These are phyloP conservation scores for Erpetoichthys calabaricus DNA, from an alignment of 2,797 vertebrate genomes.

Conservation along the genomic window DNA sequence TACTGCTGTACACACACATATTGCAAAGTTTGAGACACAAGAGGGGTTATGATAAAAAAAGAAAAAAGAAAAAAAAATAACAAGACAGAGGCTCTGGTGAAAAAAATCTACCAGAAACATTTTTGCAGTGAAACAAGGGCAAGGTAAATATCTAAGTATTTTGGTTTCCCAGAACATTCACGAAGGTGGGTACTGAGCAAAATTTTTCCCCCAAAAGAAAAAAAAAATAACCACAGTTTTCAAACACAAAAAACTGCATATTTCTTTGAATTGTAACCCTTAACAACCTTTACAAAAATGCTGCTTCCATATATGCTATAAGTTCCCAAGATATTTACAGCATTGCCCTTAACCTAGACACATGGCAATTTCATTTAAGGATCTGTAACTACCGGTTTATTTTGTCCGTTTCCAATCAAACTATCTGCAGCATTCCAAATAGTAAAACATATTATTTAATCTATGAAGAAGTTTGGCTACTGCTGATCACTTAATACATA, in stretches of 20 bases:
- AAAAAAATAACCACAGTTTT: not conserved
- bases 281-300: too few species aligned
- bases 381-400: too few species aligned
- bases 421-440: too few species aligned
- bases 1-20: slow-evolving; percentile 98
- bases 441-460: too few species aligned
- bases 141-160: slow-evolving; percentile 39
- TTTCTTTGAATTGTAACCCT: too few species aligned
- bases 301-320: too few species aligned
- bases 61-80: not conserved
- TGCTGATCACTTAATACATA: too few species aligned
- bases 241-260: not conserved
- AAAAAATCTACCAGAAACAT: slow-evolving; percentile 37
- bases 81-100: slow-evolving; percentile 46
- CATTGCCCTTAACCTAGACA: too few species aligned
- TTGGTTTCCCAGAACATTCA: slow-evolving; percentile 53
- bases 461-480: too few species aligned
- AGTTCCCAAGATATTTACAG: too few species aligned
- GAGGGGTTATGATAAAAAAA: slow-evolving; percentile 44
- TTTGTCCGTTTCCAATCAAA: too few species aligned
- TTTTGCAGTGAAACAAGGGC: slow-evolving; percentile 46
- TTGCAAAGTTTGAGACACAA: slow-evolving; percentile 78
- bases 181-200: slow-evolving; percentile 30
- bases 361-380: too few species aligned
- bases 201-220: not conserved